Conservation (phyloP, 2,113 vertebrate genomes). For the Hemicordylus capensis region DNA sequence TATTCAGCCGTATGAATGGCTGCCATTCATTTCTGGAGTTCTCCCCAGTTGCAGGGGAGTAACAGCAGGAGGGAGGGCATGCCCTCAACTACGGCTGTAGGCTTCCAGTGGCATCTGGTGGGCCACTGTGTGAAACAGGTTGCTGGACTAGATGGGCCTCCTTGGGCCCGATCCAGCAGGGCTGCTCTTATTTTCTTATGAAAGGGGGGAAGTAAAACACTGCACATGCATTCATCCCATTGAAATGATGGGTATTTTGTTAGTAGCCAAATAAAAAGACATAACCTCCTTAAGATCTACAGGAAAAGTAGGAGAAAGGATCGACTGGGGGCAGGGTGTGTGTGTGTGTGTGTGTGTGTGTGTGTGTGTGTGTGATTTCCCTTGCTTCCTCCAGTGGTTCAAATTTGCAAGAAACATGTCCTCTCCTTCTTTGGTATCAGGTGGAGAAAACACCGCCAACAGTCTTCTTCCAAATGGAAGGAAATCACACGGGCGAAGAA, state of each 20-base stretch:
- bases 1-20: background rate
- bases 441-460: too few species aligned
- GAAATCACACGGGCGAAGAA: background rate
- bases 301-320: background rate
- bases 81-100: too few species aligned
- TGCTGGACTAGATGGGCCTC: too few species aligned
- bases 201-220: background rate
- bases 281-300: background rate
- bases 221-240: background rate
- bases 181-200: too few species aligned
- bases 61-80: too few species aligned
- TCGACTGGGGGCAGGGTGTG: background rate
- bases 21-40: background rate
- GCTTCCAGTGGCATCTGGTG: too few species aligned
- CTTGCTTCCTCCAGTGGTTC: background rate
- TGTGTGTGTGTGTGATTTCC: too few species aligned
- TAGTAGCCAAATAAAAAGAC: background rate
- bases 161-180: too few species aligned
- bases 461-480: background rate
- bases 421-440: background rate
- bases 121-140: too few species aligned
- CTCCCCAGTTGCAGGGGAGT: too few species aligned
- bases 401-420: background rate
- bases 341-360: too few species aligned
- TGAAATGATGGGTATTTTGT: background rate